Percentiles rank a stretch among this genome's conserved stretches.
Evolutionary conservation across 2,797 vertebrate species (phyloP).

Genomic region (Sebastes dallii): DNA sequence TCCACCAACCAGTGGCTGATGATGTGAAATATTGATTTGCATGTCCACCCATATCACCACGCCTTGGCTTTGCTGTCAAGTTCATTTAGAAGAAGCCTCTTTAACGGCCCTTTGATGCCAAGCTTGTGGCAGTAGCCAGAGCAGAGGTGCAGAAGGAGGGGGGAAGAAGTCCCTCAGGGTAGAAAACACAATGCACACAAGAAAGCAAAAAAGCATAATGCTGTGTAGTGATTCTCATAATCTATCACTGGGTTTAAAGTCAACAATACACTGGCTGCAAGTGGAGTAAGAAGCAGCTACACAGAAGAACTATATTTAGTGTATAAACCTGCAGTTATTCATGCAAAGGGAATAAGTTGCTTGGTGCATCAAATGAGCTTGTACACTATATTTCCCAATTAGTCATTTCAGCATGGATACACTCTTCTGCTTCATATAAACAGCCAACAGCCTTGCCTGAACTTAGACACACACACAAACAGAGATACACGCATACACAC

Average conservation of each 20-base stretch:
- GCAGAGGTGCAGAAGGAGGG: slow-evolving; percentile 32
- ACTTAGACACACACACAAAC: slow-evolving; percentile 18
- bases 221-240: slow-evolving; percentile 34
- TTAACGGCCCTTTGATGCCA: slow-evolving; percentile 72
- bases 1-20: slow-evolving; percentile 68
- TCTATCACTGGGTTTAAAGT: slow-evolving; percentile 10
- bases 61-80: slow-evolving; percentile 76
- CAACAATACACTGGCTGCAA: background rate
- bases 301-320: slow-evolving; percentile 28
- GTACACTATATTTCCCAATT: slow-evolving; percentile 76
- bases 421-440: slow-evolving; percentile 74
- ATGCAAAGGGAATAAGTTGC: slow-evolving; percentile 66
- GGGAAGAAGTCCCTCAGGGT: slow-evolving; percentile 24
- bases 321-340: slow-evolving; percentile 65
- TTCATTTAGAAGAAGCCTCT: slow-evolving; percentile 72
- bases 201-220: slow-evolving; percentile 14
- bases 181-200: slow-evolving; percentile 43
- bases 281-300: slow-evolving; percentile 17
- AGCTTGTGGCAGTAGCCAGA: slow-evolving; percentile 53
- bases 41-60: slow-evolving; percentile 79
- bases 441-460: slow-evolving; percentile 66
- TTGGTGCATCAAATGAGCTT: slow-evolving; percentile 62
- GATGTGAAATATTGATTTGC: slow-evolving; percentile 86
- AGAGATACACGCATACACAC: slow-evolving; percentile 4
- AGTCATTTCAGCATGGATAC: slow-evolving; percentile 78